Percentiles rank a stretch among this genome's conserved stretches.
phyloP scores from a whole-genome alignment of 2,888 invertebrate species.

The Chironomus riparius region DNA sequence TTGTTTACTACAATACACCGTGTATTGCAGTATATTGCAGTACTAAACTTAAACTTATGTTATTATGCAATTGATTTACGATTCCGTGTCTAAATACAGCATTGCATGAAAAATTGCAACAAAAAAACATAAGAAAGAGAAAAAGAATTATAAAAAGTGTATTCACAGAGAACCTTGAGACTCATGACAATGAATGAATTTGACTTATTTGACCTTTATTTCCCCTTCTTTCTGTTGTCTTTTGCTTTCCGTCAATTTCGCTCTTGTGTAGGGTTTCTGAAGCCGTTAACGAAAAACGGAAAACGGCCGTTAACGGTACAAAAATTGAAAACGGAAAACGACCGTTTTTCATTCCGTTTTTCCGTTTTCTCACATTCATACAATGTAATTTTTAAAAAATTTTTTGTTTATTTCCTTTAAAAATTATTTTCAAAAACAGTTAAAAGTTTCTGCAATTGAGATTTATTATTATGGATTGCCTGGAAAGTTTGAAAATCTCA shows the following conservation, averaged over 20 bases:
- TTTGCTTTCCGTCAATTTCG: background rate
- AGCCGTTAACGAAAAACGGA: too few species aligned
- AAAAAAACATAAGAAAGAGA: background rate
- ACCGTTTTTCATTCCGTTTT: too few species aligned
- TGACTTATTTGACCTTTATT: constrained; percentile 23
- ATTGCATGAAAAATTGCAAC: constrained; percentile 14
- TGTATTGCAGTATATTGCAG: background rate
- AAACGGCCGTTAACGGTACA: too few species aligned
- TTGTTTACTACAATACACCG: background rate
- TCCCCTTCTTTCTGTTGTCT: background rate
- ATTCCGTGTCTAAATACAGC: constrained; percentile 6
- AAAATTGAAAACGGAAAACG: too few species aligned
- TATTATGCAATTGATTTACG: constrained; percentile 24
- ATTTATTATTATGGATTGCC: too few species aligned
- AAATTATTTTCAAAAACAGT: too few species aligned
- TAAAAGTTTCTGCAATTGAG: too few species aligned
- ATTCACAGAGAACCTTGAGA: constrained; percentile 14
- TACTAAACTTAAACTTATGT: background rate
- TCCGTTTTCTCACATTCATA: too few species aligned
- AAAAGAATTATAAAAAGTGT: background rate
- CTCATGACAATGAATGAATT: constrained; percentile 25
- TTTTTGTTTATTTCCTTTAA: too few species aligned
- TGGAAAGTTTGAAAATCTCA: too few species aligned
- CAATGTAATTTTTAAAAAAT: too few species aligned
- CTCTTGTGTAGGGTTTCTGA: too few species aligned